Evolutionary conservation across 2,113 vertebrate genomes (phyloP), one percentile per base, ranked within the genome.

Genomic region (Octodon degus): DNA sequence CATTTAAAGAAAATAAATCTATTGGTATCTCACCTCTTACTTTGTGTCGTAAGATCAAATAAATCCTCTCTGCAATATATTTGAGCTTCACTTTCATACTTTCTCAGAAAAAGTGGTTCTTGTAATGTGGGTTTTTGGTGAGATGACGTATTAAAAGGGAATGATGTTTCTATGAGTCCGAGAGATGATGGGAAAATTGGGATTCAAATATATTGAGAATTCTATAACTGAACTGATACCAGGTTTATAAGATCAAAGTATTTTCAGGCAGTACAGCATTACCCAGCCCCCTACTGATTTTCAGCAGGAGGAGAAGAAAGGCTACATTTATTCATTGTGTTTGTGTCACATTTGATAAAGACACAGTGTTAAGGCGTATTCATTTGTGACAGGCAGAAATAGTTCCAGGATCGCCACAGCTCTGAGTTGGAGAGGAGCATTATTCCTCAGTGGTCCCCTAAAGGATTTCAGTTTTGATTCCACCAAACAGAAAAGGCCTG

Each of bases 1-100:
- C 40, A 63, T 82, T 74, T 67, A 80, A 37, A 82, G 77, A 95
- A 89, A 55, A 86, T 62, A 83, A 94, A 93, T 89, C 50, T 86
- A 27, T 76, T 70, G 34, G 17, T 84, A 74, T 93, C n/a, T 91
- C 25, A 80, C 32, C 53, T 93, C 92, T 86, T 90, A 76, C 11
- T 89, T 95, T 94, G 95, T 82, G 72, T 94, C 70, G n/a, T 67
- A 9, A 79, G 30, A 93, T 0, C 7, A 58, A 74, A 86, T 91
- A 93, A 72, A 91, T 83, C 20, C 27, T 90, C 85, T 95, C 14
- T 79, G 37, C 20, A 82, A 90, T 12, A 60, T 95, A 88, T 67
- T 70, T 47, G 13, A 80, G 55, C 65, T 94, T 90, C 50, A 25
- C 5, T 12, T 37, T 55, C 8, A n/a, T 89, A 55, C 67, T 89